Evolutionary conservation across 2,888 invertebrate genomes (phyloP).

Genomic region (Leucoma salicis): DNA sequence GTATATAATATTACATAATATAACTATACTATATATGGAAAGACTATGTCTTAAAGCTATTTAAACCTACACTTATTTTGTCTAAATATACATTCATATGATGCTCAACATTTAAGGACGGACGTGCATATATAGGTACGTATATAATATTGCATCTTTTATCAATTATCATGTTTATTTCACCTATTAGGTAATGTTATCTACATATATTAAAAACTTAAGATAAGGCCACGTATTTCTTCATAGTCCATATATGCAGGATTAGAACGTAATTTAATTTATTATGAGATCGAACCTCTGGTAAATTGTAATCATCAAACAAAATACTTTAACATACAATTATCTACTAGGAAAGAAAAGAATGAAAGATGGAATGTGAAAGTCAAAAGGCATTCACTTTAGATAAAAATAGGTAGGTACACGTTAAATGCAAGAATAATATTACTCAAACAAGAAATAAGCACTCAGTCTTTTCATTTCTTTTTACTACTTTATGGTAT

Average conservation of each 20-base stretch:
- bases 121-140: conserved; percentile 24
- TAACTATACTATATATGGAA: conserved; percentile 28
- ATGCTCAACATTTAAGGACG: conserved; percentile 30
- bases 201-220: conserved; percentile 6
- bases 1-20: conserved; percentile 21
- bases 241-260: conserved; percentile 13
- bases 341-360: conserved; percentile 23
- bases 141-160: conserved; percentile 34
- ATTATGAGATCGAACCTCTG: conserved; percentile 49
- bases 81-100: conserved; percentile 24
- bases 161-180: conserved; percentile 22
- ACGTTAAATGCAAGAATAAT: conserved; percentile 31
- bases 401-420: background rate
- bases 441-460: conserved; percentile 43
- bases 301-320: conserved; percentile 33
- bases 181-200: conserved; percentile 13
- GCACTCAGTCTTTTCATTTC: conserved; percentile 63
- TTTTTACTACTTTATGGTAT: conserved; percentile 28
- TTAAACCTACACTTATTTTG: conserved; percentile 8
- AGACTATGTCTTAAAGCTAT: conserved; percentile 31
- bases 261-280: conserved; percentile 34
- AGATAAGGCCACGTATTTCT: conserved; percentile 22
- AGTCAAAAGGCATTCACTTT: conserved; percentile 40
- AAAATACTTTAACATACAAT: conserved; percentile 17
- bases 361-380: conserved; percentile 32